A percentile compares a stretch with the other conserved stretches of the same genome.
Conservation (phyloP, 2,113 vertebrate genomes). For the Maccullochella peelii region DNA sequence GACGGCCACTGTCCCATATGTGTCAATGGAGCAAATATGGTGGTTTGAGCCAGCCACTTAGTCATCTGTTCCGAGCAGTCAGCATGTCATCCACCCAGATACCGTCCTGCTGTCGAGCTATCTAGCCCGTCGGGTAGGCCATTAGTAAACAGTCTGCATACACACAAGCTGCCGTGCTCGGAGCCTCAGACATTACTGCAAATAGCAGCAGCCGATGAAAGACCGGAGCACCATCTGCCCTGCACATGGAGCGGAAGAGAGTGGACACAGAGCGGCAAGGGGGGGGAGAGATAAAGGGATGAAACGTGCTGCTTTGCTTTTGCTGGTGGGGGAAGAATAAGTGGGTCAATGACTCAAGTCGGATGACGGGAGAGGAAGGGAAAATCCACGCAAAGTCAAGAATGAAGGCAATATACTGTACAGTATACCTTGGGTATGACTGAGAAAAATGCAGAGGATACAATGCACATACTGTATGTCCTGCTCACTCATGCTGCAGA, state of each 20-base stretch:
- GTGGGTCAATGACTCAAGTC: conserved; percentile 69
- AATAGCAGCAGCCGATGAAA: conserved; percentile 63
- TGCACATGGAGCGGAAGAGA: conserved; percentile 55
- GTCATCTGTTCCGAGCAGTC: conserved; percentile 53
- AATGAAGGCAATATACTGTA: background rate
- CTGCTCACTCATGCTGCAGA: conserved; percentile 45
- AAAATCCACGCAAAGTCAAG: conserved; percentile 26
- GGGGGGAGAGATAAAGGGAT: conserved; percentile 48
- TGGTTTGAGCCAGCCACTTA: conserved; percentile 16
- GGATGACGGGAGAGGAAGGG: background rate
- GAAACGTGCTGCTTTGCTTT: conserved; percentile 54
- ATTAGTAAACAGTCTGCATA: conserved; percentile 43
- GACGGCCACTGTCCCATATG: conserved; percentile 39
- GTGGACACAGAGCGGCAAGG: background rate
- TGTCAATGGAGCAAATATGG: conserved; percentile 62
- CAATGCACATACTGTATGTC: conserved; percentile 14
- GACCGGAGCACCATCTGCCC: conserved; percentile 62
- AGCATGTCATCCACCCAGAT: conserved; percentile 33
- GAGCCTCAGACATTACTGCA: conserved; percentile 45
- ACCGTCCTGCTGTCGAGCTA: conserved; percentile 20
- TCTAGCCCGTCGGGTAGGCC: conserved; percentile 14
- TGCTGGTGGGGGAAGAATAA: conserved; percentile 33
- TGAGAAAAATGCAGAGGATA: background rate
- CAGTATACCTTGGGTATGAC: background rate
- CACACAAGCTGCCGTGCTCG: conserved; percentile 9